A percentile compares a stretch with the other conserved stretches of the same genome.
phyloP scores from a whole-genome alignment of 2,888 invertebrate species.

The Stratiomys singularior region DNA sequence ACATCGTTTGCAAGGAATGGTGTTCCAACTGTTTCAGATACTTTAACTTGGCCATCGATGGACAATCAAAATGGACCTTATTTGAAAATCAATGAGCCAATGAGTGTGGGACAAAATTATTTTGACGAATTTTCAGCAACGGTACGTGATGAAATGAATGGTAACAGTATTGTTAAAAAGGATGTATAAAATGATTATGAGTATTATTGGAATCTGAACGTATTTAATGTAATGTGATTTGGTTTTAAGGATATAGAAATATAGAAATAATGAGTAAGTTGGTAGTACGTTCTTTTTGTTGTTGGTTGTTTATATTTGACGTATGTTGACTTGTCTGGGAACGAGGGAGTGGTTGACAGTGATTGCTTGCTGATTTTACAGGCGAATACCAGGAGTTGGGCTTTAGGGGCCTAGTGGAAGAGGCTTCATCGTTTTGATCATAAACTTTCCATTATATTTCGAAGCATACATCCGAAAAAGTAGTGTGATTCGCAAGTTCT shows the following conservation, averaged over 20 bases:
- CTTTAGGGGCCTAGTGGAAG: too few relatives aligned
- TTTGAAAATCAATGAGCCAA: constrained; percentile 62
- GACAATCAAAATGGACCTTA: constrained; percentile 63
- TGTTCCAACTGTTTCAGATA: constrained; percentile 58
- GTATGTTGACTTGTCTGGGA: too few relatives aligned
- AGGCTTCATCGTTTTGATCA: too few relatives aligned
- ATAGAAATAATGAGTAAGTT: too few relatives aligned
- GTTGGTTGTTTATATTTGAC: too few relatives aligned
- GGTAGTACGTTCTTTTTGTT: too few relatives aligned
- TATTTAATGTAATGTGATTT: constrained; percentile 11
- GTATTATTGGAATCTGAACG: neutral
- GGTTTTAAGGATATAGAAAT: neutral
- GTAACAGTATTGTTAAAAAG: constrained; percentile 42
- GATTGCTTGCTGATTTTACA: too few relatives aligned
- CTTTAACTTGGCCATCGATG: constrained; percentile 61
- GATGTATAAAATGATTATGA: neutral
- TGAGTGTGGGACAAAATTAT: constrained; percentile 61
- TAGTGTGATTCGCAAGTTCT: too few relatives aligned
- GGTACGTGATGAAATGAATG: constrained; percentile 56
- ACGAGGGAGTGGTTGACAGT: too few relatives aligned
- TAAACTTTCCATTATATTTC: too few relatives aligned
- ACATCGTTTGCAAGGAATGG: constrained; percentile 63
- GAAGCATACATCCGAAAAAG: too few relatives aligned
- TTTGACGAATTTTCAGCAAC: constrained; percentile 62
- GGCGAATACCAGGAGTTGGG: too few relatives aligned